Evolutionary conservation across 2,888 invertebrate genomes (phyloP).

Genomic region (Xylocampa areola): DNA sequence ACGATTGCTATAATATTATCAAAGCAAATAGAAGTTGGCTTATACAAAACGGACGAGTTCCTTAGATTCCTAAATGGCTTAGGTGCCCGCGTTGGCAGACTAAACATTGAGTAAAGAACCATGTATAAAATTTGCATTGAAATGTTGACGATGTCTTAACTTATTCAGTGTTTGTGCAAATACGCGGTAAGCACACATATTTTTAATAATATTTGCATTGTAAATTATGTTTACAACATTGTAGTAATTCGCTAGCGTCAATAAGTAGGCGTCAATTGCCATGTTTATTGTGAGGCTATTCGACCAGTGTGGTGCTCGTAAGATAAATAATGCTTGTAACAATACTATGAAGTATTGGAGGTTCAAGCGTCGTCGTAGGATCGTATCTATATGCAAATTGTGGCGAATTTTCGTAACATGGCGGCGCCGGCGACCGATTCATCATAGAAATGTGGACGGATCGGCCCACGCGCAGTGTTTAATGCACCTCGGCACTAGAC

Average conservation of each 20-base stretch:
- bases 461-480: conserved; percentile 82
- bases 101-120: conserved; percentile 61
- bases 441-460: conserved; percentile 88
- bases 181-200: conserved; percentile 54
- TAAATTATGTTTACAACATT: conserved; percentile 63
- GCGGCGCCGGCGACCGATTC: conserved; percentile 81
- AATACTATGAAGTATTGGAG: conserved; percentile 70
- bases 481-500: conserved; percentile 70
- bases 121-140: conserved; percentile 60
- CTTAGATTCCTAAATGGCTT: conserved; percentile 50
- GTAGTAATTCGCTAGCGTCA: conserved; percentile 61
- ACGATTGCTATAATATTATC: conserved; percentile 44
- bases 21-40: conserved; percentile 30
- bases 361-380: conserved; percentile 65
- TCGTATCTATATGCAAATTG: conserved; percentile 85
- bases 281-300: conserved; percentile 60
- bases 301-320: conserved; percentile 61
- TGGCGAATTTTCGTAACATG: conserved; percentile 85
- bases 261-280: conserved; percentile 68
- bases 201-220: conserved; percentile 63
- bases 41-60: conserved; percentile 51
- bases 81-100: conserved; percentile 40
- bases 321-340: conserved; percentile 81
- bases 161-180: conserved; percentile 53
- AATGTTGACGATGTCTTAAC: conserved; percentile 61